Evolutionary conservation across 2,113 vertebrate genomes (phyloP).

Genomic region (Onychostoma macrolepis): DNA sequence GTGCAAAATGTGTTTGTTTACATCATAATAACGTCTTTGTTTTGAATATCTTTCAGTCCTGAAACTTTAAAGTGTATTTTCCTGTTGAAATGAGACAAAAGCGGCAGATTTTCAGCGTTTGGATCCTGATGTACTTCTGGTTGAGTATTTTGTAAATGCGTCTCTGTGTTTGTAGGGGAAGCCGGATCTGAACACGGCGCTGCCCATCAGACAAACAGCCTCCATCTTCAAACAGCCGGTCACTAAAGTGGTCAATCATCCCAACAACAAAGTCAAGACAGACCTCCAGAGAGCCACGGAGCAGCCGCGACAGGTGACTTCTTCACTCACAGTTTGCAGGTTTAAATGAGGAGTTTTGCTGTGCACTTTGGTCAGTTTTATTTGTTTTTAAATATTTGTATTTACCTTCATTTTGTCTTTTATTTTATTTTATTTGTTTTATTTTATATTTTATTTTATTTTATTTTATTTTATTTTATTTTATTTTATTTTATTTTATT

Average conservation of each 20-base stretch:
- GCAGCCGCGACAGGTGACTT: slow-evolving; percentile 80
- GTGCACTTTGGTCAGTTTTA: too few relatives aligned
- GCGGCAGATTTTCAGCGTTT: neutral
- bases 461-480: too few relatives aligned
- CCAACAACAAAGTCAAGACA: slow-evolving; percentile 84
- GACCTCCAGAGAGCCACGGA: slow-evolving; percentile 83
- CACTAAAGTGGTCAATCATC: slow-evolving; percentile 88
- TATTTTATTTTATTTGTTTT: too few relatives aligned
- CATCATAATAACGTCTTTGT: neutral
- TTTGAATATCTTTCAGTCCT: neutral
- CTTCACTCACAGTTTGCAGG: neutral
- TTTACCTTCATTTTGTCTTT: too few relatives aligned
- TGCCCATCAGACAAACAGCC: slow-evolving; percentile 86
- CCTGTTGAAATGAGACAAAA: neutral
- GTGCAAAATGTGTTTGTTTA: too few relatives aligned
- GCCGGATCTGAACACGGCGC: slow-evolving; percentile 84
- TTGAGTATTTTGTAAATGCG: neutral
- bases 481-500: too few relatives aligned
- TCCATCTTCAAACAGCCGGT: slow-evolving; percentile 89
- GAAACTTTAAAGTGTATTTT: neutral
- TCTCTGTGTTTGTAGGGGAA: slow-evolving; percentile 73
- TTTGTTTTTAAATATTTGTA: too few relatives aligned
- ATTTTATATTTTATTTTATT: too few relatives aligned
- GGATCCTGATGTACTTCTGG: too few relatives aligned
- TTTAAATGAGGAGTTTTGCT: too few relatives aligned